phyloP scores from a whole-genome alignment of 2,797 vertebrate species.

The Arctocebus calabarensis region DNA sequence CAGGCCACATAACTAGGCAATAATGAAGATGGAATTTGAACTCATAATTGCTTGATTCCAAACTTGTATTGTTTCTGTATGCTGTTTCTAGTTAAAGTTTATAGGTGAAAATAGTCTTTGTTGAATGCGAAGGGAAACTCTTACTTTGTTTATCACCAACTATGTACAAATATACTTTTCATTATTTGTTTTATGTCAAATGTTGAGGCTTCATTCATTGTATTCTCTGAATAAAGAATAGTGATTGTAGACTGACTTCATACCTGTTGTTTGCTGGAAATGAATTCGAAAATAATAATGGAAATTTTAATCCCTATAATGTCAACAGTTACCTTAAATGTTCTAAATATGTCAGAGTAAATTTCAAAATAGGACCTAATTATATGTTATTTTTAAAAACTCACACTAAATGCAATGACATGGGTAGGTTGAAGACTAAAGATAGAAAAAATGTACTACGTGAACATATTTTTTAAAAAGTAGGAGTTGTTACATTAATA shows the following conservation, averaged over 20 bases:
- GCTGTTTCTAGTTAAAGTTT: not conserved
- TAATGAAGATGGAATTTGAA: constrained; percentile 1
- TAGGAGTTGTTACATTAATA: not conserved
- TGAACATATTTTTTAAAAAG: not conserved
- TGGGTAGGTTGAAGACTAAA: not conserved
- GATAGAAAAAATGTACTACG: not conserved
- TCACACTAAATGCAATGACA: not conserved
- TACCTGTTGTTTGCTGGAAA: not conserved
- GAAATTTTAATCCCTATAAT: not conserved
- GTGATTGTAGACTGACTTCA: not conserved
- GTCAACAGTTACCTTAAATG: not conserved
- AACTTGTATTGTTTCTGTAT: not conserved
- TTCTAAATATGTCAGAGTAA: not conserved
- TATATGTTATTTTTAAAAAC: not conserved
- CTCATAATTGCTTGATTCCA: not conserved
- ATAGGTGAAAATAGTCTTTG: not conserved
- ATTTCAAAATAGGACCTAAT: not conserved
- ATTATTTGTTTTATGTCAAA: not conserved
- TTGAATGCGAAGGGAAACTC: not conserved
- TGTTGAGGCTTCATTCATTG: not conserved
- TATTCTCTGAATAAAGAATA: not conserved
- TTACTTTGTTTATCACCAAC: not conserved
- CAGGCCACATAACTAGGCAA: not conserved
- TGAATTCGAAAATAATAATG: not conserved
- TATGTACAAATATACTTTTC: not conserved